Evolutionary conservation across 2,888 invertebrate species (phyloP).

Genomic region (Meiosimyza decipiens): DNA sequence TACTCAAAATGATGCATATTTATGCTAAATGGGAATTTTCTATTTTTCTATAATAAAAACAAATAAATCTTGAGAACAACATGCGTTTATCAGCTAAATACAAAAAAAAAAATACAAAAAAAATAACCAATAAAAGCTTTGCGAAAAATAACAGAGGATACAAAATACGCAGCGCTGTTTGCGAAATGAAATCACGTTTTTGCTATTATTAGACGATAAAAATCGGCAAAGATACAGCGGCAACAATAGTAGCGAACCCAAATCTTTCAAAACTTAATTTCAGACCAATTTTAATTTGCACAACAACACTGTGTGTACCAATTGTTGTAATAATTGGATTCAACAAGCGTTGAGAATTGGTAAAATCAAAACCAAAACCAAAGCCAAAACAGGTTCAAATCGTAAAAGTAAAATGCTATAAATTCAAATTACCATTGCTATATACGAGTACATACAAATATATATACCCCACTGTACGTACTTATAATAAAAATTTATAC

Average conservation of each 20-base stretch:
- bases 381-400: background rate
- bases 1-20: too few relatives aligned
- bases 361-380: background rate
- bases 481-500: background rate
- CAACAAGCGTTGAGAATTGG: slow-evolving; percentile 26
- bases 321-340: slow-evolving; percentile 29
- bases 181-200: slow-evolving; percentile 34
- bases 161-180: background rate
- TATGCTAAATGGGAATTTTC: too few relatives aligned
- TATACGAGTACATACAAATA: background rate
- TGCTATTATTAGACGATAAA: slow-evolving; percentile 31
- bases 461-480: background rate
- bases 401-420: too few relatives aligned
- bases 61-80: too few relatives aligned
- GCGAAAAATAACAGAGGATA: background rate
- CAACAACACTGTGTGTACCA: slow-evolving; percentile 22
- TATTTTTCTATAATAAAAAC: too few relatives aligned
- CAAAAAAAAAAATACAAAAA: too few relatives aligned
- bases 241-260: slow-evolving; percentile 26
- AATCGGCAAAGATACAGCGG: slow-evolving; percentile 29
- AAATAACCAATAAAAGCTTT: background rate
- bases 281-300: background rate
- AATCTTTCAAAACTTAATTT: background rate
- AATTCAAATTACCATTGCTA: slow-evolving; percentile 4
- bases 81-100: too few relatives aligned